These are phyloP conservation scores for Melanocharis versteri DNA, from an alignment of 2,113 vertebrate species.

Conservation along the genomic window DNA sequence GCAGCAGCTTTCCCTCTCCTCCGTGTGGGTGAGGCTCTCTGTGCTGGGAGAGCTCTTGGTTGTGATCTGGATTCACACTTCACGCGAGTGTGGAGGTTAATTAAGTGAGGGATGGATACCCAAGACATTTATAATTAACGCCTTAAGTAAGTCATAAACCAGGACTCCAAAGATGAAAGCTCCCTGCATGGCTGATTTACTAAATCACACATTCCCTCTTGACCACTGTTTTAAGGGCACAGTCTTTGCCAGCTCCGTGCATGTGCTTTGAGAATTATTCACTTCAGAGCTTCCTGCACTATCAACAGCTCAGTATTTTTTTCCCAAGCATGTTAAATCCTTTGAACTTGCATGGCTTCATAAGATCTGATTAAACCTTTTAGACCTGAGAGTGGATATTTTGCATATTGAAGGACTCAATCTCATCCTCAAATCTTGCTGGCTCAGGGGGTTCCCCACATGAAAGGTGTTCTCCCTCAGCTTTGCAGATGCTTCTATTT, in stretches of 20 bases:
- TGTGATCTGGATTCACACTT: background rate
- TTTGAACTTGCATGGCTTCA: background rate
- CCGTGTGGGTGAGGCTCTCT: background rate
- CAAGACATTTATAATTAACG: constrained; percentile 30
- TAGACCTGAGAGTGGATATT: background rate
- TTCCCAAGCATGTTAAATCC: background rate
- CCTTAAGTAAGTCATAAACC: constrained; percentile 36
- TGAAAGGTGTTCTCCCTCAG: background rate
- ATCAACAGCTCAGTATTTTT: background rate
- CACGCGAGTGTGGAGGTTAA: background rate
- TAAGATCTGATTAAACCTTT: background rate
- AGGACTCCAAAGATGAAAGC: constrained; percentile 35
- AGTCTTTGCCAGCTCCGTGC: background rate
- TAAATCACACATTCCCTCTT: constrained; percentile 20
- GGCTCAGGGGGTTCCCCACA: background rate
- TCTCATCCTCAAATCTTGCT: background rate
- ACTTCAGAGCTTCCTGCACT: background rate
- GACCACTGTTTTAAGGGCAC: constrained; percentile 2
- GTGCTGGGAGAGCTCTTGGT: background rate
- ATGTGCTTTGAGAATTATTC: background rate
- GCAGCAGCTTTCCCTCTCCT: background rate
- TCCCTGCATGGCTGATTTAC: constrained; percentile 30
- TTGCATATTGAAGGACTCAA: background rate
- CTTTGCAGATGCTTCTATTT: background rate
- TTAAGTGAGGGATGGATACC: constrained; percentile 7